These are phyloP conservation scores for Plusia festucae DNA, from an alignment of 2,888 invertebrate species.

Conservation along the genomic window DNA sequence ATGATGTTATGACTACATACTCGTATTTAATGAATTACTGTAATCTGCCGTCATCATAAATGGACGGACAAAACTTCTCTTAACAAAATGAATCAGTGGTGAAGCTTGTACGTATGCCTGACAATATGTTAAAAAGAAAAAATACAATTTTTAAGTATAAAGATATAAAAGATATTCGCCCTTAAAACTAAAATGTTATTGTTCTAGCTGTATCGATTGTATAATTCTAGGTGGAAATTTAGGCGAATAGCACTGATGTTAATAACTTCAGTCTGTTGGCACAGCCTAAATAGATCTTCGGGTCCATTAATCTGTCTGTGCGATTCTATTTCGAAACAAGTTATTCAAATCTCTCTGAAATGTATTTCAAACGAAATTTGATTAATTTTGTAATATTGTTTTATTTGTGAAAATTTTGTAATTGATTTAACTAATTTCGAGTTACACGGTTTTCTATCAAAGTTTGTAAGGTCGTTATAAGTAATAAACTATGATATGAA, in stretches of 20 bases:
- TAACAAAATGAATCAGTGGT: too few species aligned
- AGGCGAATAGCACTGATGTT: background rate
- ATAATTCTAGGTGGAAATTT: background rate
- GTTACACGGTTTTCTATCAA: background rate
- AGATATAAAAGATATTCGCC: too few species aligned
- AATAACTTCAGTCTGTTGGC: background rate
- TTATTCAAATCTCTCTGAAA: constrained; percentile 5
- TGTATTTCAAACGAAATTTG: constrained; percentile 12
- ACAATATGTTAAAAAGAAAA: too few species aligned
- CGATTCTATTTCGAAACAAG: constrained; percentile 12
- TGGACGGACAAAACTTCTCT: too few species aligned
- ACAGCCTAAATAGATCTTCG: background rate
- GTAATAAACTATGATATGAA: background rate
- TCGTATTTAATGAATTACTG: background rate
- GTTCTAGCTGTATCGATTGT: background rate
- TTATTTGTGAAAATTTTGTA: background rate
- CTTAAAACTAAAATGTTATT: background rate
- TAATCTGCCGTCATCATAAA: background rate
- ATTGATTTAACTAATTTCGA: background rate
- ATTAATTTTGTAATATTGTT: constrained; percentile 2
- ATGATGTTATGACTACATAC: background rate
- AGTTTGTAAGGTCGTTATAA: background rate
- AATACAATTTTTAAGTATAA: too few species aligned
- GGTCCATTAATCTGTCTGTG: constrained; percentile 11
- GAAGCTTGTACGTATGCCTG: too few species aligned